These are phyloP conservation scores for Corella eumyota DNA, from an alignment of 23 tunicate species.

Conservation along the genomic window DNA sequence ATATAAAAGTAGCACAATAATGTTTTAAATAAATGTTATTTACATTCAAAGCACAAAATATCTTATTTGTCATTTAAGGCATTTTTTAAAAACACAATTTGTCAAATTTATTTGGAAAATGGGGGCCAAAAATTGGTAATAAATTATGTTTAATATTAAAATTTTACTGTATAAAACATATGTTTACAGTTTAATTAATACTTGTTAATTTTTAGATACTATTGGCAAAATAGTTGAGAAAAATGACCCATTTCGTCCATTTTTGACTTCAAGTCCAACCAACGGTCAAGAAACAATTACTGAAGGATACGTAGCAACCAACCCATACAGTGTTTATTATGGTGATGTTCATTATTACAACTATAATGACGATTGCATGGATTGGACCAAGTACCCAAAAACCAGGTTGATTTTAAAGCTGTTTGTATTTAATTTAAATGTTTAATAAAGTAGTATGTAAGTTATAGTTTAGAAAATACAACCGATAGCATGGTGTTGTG, in stretches of 20 bases:
- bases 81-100: background rate
- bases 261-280: slow-evolving; percentile 87
- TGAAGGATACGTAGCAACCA: slow-evolving; percentile 74
- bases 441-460: background rate
- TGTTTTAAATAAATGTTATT: too few relatives aligned
- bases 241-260: slow-evolving; percentile 68
- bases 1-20: too few relatives aligned
- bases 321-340: slow-evolving; percentile 79
- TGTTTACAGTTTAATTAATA: too few relatives aligned
- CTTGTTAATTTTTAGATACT: too few relatives aligned
- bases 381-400: slow-evolving; percentile 74
- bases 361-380: slow-evolving; percentile 82
- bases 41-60: too few relatives aligned
- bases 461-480: background rate
- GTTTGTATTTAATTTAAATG: background rate
- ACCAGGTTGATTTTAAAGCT: slow-evolving; percentile 38
- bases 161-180: too few relatives aligned
- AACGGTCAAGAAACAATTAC: slow-evolving; percentile 50
- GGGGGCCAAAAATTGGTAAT: background rate
- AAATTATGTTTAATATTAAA: too few relatives aligned
- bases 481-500: too few relatives aligned
- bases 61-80: too few relatives aligned
- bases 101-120: background rate
- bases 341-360: slow-evolving; percentile 99
- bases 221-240: slow-evolving; percentile 18